Evolutionary conservation across 2,113 vertebrate species (phyloP), one percentile per base, ranked within the genome.

Genomic region (Tachycineta bicolor): DNA sequence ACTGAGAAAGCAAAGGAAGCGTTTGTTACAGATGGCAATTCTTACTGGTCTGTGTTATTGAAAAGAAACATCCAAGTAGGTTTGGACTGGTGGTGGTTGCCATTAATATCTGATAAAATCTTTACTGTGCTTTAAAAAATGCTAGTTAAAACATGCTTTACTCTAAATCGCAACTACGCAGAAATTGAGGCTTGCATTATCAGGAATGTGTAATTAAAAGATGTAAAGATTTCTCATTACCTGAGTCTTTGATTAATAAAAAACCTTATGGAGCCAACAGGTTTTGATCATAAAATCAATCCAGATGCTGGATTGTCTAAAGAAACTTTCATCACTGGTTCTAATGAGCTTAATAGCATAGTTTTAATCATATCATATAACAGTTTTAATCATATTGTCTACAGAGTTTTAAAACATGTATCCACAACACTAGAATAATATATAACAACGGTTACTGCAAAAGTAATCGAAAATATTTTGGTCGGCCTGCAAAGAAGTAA

Each of bases 171-270:
- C 64, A 70, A 2, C 85, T 58, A 6, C 75, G 80, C 25, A 75
- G 69, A 88, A 65, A 71, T 64, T 59, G 41, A 92, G 31, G n/a
- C 37, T 67, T 52, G 69, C 74, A 14, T 83, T 83, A 49, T 65
- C 50, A 85, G 24, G 37, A 60, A 23, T 44, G 34, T 37, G 23
- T 93, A 69, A 79, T 92, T 96, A 84, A 53, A 89, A 75, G 29
- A n/a, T 56, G 34, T 74, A 62, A 90, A 55, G 81, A 21, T 68
- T 96, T 94, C 78, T 83, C 34, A 68, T 93, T 81, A 71, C 77
- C 67, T 86, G 25, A 52, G 59, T 63, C 43, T 94, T 86, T 70
- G 59, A 83, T 64, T 52, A 69, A 89, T 83, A 14, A 62, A 91
- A 93, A 63, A 33, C 67, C 59, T 33, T 11, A 64, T 55, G 29